Conservation (phyloP, 2,797 vertebrate species). For the Morelia viridis region DNA sequence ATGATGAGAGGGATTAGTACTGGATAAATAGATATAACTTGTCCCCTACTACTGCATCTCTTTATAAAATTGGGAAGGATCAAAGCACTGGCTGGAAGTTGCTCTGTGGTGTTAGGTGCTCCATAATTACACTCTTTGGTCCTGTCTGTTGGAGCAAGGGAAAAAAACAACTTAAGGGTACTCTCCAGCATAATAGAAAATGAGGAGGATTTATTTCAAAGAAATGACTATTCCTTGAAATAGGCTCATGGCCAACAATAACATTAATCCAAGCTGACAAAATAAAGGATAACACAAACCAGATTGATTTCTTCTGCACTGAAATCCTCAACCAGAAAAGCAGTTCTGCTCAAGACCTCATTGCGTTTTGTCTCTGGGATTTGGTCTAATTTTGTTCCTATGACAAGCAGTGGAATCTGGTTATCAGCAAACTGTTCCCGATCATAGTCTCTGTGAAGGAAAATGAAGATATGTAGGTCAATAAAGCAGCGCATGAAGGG, state of each 20-base stretch:
- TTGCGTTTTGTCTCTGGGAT: constrained; percentile 92
- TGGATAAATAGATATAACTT: not conserved
- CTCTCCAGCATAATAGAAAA: not conserved
- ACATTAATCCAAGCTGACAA: not conserved
- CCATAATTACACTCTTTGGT: not conserved
- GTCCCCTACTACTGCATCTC: not conserved
- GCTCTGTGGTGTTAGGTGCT: not conserved
- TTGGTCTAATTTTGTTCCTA: constrained; percentile 97
- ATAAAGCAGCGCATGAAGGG: not conserved
- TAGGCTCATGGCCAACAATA: not conserved
- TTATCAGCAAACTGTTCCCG: constrained; percentile 95
- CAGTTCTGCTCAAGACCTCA: constrained; percentile 90
- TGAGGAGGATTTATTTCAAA: not conserved
- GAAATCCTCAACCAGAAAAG: constrained; percentile 96
- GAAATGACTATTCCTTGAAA: not conserved
- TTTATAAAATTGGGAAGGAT: not conserved
- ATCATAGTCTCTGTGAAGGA: constrained; percentile 87
- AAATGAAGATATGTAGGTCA: constrained; percentile 26
- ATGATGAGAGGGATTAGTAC: not conserved
- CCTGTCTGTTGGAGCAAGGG: not conserved
- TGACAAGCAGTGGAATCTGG: constrained; percentile 90
- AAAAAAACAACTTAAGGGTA: not conserved
- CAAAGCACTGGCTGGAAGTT: not conserved
- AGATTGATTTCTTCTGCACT: constrained; percentile 98
- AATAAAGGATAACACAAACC: constrained; percentile 71